A percentile compares a stretch with the other conserved stretches of the same genome.
phyloP scores from a whole-genome alignment of 2,888 invertebrate species.

The Dorcus parallelipipedus region DNA sequence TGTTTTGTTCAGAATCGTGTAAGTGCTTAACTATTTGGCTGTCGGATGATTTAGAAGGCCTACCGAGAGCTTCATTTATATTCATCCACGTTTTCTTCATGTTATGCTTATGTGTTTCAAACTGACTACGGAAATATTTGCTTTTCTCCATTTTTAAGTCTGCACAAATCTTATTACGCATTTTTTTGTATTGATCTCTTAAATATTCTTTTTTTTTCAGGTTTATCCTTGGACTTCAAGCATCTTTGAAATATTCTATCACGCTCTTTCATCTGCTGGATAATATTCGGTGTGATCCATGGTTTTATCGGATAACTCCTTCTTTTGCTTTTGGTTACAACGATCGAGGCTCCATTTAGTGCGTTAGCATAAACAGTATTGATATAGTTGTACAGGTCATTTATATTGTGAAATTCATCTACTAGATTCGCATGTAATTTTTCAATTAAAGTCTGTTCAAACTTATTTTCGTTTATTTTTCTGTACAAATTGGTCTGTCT shows the following conservation, averaged over 20 bases:
- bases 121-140: not conserved
- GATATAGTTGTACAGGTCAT: no score
- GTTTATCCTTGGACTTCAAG: not conserved
- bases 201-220: not conserved
- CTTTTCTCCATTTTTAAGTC: not conserved
- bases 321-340: not conserved
- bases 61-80: not conserved
- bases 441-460: no score
- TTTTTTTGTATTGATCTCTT: not conserved
- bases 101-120: not conserved
- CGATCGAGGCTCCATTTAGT: no score
- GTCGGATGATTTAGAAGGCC: not conserved
- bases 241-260: not conserved
- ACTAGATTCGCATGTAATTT: no score
- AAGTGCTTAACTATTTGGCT: not conserved
- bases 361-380: no score
- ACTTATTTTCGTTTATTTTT: no score
- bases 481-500: no score
- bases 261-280: not conserved
- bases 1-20: not conserved
- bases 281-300: not conserved
- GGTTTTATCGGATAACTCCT: not conserved
- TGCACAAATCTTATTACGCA: not conserved
- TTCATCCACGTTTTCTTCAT: not conserved
- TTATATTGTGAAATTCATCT: no score